A percentile compares a stretch with the other conserved stretches of the same genome.
Conservation (phyloP, 2,113 vertebrate species). For the Corythoichthys intestinalis region DNA sequence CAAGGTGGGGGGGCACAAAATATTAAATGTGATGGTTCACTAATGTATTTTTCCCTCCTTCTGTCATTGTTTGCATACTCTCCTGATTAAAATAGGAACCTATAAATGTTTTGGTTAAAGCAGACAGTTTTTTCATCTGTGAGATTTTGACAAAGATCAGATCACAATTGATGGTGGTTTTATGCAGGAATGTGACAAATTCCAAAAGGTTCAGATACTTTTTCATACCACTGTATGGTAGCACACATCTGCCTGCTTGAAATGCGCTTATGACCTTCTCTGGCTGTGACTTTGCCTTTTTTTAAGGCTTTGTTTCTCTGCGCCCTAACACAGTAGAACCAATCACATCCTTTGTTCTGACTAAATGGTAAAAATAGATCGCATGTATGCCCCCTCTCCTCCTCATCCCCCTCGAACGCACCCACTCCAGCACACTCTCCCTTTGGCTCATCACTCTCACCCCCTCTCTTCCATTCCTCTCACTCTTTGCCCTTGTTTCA, state of each 20-base stretch:
- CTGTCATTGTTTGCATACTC: no score
- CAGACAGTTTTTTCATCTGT: no score
- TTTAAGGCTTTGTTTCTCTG: constrained; percentile 48
- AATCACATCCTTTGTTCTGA: constrained; percentile 66
- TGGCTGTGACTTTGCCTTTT: constrained; percentile 56
- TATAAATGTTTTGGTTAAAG: no score
- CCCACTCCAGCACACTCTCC: constrained; percentile 48
- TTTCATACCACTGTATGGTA: not conserved
- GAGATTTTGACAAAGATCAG: no score
- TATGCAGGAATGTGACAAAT: no score
- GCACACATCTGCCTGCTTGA: not conserved
- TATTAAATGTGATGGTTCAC: no score
- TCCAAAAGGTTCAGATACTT: no score
- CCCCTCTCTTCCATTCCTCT: constrained; percentile 32
- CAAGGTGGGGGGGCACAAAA: no score
- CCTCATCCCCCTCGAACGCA: constrained; percentile 39
- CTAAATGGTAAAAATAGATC: constrained; percentile 74
- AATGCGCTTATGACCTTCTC: constrained; percentile 19
- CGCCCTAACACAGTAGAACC: constrained; percentile 47
- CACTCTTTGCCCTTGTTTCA: constrained; percentile 30
- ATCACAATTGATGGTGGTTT: no score
- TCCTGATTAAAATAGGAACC: no score
- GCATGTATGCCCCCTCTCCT: constrained; percentile 37
- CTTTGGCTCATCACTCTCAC: constrained; percentile 42
- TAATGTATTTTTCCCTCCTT: no score